These are phyloP conservation scores for Darevskia nairensis DNA, from an alignment of 2,797 vertebrate species.

Conservation along the genomic window DNA sequence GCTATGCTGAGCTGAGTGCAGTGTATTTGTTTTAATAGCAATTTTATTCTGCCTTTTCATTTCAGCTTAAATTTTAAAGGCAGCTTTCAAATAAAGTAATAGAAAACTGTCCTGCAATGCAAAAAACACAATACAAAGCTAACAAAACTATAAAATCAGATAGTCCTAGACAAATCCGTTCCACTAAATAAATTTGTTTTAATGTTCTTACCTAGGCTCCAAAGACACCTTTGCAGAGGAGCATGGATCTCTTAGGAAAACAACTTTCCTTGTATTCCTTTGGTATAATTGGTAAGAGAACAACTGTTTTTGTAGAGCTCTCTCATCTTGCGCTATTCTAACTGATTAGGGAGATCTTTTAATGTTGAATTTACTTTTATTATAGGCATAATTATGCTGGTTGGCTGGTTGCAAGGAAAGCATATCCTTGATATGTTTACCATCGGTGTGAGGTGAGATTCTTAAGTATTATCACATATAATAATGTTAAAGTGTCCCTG, in stretches of 20 bases:
- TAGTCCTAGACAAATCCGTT: neutral
- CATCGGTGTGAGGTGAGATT: constrained; percentile 95
- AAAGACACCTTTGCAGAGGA: constrained; percentile 97
- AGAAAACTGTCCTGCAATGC: neutral
- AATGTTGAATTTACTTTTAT: constrained; percentile 54
- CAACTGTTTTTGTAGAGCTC: neutral
- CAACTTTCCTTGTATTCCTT: constrained; percentile 98
- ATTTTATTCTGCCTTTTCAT: neutral
- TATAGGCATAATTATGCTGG: constrained; percentile 97
- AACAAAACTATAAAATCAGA: neutral
- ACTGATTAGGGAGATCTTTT: neutral
- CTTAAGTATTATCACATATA: neutral
- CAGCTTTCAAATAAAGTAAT: neutral
- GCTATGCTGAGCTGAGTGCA: neutral
- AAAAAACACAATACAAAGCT: neutral
- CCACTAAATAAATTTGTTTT: neutral
- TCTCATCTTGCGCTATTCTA: neutral
- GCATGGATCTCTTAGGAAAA: constrained; percentile 97
- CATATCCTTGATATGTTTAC: constrained; percentile 98
- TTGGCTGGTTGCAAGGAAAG: constrained; percentile 98
- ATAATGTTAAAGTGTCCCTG: no score
- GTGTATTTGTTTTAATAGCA: neutral
- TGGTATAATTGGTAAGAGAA: constrained; percentile 91
- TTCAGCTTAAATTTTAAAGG: neutral
- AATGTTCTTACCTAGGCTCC: constrained; percentile 83